Base-by-base conservation (phyloP, 1,140 invertebrate genomes). In the Eueides isabella region DNA sequence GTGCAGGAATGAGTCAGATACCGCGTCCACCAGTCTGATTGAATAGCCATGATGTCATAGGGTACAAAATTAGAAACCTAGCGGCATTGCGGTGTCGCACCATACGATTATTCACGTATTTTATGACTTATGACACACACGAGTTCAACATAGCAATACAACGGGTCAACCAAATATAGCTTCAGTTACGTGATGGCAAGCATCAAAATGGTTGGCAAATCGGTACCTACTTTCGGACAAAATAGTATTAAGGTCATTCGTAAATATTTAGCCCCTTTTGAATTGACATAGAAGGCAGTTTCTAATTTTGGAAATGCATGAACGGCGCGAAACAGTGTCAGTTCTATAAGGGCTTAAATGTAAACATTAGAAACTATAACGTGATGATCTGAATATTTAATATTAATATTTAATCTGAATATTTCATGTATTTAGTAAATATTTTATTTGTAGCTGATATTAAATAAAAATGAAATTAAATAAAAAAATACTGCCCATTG, bases 21-120 rank as follows among this genome's bases (percentile, higher is more conserved):
- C 48, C 68, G 80, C 81, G 84, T 61, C 84, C 65, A 77, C 71
- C 82, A 77, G 82, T 79, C 81, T 85, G 78, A 78, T 74, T 80
- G 72, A 80, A 80, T 80, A 66, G 61, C 38, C 72, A 79, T 86
- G 84, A 86, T 80, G 83, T 87, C 84, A 86, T 84, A 12, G 38
- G 26, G 67, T 23, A 71, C 81, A 48, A 78, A 85, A 84, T 88
- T 88, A 85, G 80, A 87, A 85, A 84, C 71, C 76, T 72, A 79
- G 74, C 76, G 71, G 78, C 76, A 65, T 76, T 76, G 75, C 74
- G 70, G 64, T 67, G 77, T 73, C 79, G 75, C 63, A 76, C 77
- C 72, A 71, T 75, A 76, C 75, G 74, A 82, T 80, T 74, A 84
- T 85, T 81, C 78, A 78, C 61, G 76, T 72, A 78, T 78, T 80